Percentiles rank a stretch among this genome's conserved stretches.
These are phyloP conservation scores for Lepidurus apus DNA, from an alignment of 1,140 invertebrate genomes.

Conservation along the genomic window DNA sequence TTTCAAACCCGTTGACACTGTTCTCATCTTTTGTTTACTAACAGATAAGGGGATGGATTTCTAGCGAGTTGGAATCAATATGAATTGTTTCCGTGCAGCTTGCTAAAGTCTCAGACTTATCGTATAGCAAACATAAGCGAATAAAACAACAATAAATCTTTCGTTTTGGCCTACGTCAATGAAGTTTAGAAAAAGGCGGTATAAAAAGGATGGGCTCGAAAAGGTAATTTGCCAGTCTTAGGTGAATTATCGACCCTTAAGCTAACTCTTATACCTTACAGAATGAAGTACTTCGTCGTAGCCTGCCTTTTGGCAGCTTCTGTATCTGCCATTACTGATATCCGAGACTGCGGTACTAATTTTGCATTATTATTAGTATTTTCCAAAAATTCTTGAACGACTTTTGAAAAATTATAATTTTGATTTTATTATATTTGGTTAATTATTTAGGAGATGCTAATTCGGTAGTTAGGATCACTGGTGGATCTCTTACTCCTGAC, in stretches of 20 bases:
- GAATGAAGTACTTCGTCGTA: constrained; percentile 27
- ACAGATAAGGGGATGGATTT: neutral
- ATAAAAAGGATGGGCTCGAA: neutral
- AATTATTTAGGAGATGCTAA: neutral
- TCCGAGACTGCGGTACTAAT: constrained; percentile 24
- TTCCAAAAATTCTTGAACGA: neutral
- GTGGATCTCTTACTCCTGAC: neutral
- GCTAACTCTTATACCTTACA: neutral
- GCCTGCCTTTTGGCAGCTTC: neutral
- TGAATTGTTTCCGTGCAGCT: neutral
- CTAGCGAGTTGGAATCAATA: neutral
- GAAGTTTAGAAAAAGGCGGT: neutral
- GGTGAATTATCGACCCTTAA: neutral
- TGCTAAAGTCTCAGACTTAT: constrained; percentile 3
- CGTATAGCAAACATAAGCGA: neutral
- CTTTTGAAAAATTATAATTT: neutral
- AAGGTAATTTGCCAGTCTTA: neutral
- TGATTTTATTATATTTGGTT: neutral
- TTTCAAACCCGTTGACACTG: no score
- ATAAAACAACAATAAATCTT: neutral
- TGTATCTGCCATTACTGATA: constrained; percentile 1
- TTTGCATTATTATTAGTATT: neutral
- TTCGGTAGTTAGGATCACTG: neutral
- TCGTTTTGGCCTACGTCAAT: neutral
- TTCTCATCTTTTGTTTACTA: neutral